Evolutionary conservation across 1,140 invertebrate species (phyloP).

Genomic region (Drosophila azteca): DNA sequence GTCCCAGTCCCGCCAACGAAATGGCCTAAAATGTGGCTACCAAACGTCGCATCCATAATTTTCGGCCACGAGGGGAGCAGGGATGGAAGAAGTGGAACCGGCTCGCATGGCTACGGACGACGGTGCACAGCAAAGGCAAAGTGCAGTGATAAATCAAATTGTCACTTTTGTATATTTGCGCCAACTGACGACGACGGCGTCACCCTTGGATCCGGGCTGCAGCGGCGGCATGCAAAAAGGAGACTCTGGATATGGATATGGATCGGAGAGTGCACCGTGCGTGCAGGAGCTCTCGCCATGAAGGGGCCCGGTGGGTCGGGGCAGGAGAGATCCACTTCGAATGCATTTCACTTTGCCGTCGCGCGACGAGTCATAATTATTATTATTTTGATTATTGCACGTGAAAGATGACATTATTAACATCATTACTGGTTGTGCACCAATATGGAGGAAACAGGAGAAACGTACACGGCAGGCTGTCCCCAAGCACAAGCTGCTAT

Average conservation of each 20-base stretch:
- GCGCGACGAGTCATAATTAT: conserved; percentile 59
- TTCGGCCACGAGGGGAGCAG: conserved; percentile 19
- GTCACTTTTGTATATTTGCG: conserved; percentile 79
- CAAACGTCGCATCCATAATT: conserved; percentile 60
- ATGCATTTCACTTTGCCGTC: conserved; percentile 40
- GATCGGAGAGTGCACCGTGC: neutral
- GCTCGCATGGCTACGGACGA: conserved; percentile 34
- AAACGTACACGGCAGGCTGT: neutral
- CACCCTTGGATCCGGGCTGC: conserved; percentile 29
- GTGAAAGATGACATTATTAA: conserved; percentile 69
- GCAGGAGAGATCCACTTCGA: neutral
- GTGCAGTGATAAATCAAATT: conserved; percentile 83
- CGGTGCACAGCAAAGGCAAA: conserved; percentile 49
- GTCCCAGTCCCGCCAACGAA: conserved; percentile 29
- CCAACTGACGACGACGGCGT: conserved; percentile 57
- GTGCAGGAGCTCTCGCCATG: too few relatives aligned
- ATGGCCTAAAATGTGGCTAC: conserved; percentile 77
- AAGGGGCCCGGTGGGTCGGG: too few relatives aligned
- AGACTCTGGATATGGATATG: conserved; percentile 42
- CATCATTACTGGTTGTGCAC: conserved; percentile 45
- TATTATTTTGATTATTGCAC: conserved; percentile 72
- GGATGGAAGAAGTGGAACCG: conserved; percentile 18
- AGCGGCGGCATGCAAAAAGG: conserved; percentile 33
- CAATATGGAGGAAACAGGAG: neutral
- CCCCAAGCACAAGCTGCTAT: too few relatives aligned